Evolutionary conservation across 2,797 vertebrate species (phyloP).

Genomic region (Brachyalestes nurse): DNA sequence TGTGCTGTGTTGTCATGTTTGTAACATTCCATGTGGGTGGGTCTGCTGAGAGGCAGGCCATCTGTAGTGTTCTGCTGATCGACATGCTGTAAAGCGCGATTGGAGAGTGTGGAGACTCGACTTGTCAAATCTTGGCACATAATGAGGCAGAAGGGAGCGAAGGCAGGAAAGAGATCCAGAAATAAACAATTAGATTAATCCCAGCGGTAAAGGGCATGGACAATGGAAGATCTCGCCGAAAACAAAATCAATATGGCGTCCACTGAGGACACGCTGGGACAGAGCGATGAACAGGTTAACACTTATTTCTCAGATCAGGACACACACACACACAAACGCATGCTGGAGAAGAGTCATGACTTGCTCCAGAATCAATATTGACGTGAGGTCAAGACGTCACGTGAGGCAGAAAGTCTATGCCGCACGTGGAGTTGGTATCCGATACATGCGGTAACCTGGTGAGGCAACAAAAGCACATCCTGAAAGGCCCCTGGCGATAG

Average conservation of each 20-base stretch:
- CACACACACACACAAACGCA: conserved; percentile 61
- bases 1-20: conserved; percentile 83
- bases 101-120: conserved; percentile 84
- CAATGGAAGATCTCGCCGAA: conserved; percentile 76
- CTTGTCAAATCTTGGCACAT: conserved; percentile 88
- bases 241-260: conserved; percentile 86
- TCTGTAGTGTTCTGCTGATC: conserved; percentile 84
- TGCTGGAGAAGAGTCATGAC: conserved; percentile 63
- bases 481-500: conserved; percentile 46
- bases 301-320: conserved; percentile 79
- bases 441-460: conserved; percentile 45
- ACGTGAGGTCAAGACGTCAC: conserved; percentile 51
- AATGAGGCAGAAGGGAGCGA: conserved; percentile 86
- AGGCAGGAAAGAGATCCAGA: conserved; percentile 85
- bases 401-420: conserved; percentile 23
- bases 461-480: conserved; percentile 59
- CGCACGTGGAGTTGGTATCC: neutral
- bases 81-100: conserved; percentile 84
- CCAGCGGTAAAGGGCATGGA: conserved; percentile 83
- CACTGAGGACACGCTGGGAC: conserved; percentile 78
- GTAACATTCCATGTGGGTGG: conserved; percentile 85
- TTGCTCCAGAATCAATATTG: conserved; percentile 71
- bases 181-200: conserved; percentile 89
- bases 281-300: conserved; percentile 82
- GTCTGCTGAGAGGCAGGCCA: conserved; percentile 86